phyloP scores from a whole-genome alignment of 2,113 vertebrate genomes.

The Menidia beryllina region DNA sequence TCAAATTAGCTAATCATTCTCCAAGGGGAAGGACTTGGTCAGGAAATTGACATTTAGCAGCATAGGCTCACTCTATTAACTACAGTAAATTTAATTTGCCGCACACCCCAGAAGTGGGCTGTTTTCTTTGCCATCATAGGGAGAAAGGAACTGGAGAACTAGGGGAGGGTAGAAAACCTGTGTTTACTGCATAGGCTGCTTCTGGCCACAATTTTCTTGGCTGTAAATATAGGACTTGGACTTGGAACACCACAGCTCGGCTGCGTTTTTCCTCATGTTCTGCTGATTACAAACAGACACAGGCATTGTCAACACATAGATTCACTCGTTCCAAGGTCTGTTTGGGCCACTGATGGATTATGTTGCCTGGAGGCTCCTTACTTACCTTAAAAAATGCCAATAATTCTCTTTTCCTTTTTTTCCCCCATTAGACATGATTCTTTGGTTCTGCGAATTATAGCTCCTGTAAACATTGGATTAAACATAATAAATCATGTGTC shows the following conservation, averaged over 20 bases:
- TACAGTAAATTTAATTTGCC: constrained; percentile 87
- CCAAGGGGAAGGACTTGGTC: constrained; percentile 85
- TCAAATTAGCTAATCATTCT: constrained; percentile 86
- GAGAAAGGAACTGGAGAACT: constrained; percentile 33
- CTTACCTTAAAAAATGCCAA: constrained; percentile 61
- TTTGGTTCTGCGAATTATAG: constrained; percentile 33
- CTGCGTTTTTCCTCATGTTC: constrained; percentile 71
- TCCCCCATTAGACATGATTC: constrained; percentile 57
- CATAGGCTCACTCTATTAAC: constrained; percentile 86
- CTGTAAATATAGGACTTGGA: constrained; percentile 71
- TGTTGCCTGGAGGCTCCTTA: constrained; percentile 57
- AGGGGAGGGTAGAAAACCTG: constrained; percentile 43
- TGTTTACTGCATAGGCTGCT: constrained; percentile 78
- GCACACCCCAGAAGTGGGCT: constrained; percentile 81
- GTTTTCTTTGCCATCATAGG: constrained; percentile 74
- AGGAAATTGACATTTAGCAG: constrained; percentile 87
- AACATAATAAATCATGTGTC: constrained; percentile 47
- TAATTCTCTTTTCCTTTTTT: constrained; percentile 48
- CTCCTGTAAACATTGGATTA: constrained; percentile 43
- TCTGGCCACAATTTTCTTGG: constrained; percentile 77
- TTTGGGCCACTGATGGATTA: constrained; percentile 71
- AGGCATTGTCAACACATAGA: constrained; percentile 71
- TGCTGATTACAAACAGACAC: constrained; percentile 73
- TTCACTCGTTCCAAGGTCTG: constrained; percentile 65
- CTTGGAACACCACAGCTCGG: constrained; percentile 63